phyloP scores from a whole-genome alignment of 2,888 invertebrate species.

The Nipponacmea schrenckii region DNA sequence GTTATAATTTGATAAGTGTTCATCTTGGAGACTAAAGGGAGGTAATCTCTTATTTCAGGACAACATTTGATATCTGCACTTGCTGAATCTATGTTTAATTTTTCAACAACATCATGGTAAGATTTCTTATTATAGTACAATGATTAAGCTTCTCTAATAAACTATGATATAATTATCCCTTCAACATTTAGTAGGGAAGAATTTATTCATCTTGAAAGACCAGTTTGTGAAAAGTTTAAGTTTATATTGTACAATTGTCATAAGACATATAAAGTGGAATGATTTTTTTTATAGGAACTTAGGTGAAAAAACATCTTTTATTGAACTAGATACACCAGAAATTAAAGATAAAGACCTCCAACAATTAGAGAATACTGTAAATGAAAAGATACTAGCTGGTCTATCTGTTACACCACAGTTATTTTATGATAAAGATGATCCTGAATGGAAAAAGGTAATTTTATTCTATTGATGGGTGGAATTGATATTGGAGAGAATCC shows the following conservation, averaged over 20 bases:
- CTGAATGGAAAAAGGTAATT: conserved; percentile 70
- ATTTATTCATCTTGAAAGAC: too few relatives aligned
- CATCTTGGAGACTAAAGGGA: too few relatives aligned
- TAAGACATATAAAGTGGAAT: too few relatives aligned
- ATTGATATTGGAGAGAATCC: conserved; percentile 1
- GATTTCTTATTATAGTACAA: conserved; percentile 10
- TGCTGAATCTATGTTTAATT: conserved; percentile 77
- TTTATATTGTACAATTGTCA: too few relatives aligned
- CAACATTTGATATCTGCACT: conserved; percentile 87
- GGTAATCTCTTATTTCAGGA: conserved; percentile 68
- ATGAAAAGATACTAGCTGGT: conserved; percentile 76
- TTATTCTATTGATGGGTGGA: neutral
- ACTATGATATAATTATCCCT: too few relatives aligned
- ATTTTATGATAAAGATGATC: conserved; percentile 74
- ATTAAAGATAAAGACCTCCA: conserved; percentile 60
- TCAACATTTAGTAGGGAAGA: too few relatives aligned
- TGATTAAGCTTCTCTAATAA: too few relatives aligned
- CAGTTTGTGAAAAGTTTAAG: too few relatives aligned
- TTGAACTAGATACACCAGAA: conserved; percentile 73
- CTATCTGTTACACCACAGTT: conserved; percentile 76
- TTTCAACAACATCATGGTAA: conserved; percentile 79
- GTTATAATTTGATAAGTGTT: too few relatives aligned
- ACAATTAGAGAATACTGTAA: conserved; percentile 75
- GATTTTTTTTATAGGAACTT: conserved; percentile 75
- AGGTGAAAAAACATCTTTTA: conserved; percentile 78